These are phyloP conservation scores for Eucera pruinosa DNA, from an alignment of 2,888 invertebrate genomes.

Conservation along the genomic window DNA sequence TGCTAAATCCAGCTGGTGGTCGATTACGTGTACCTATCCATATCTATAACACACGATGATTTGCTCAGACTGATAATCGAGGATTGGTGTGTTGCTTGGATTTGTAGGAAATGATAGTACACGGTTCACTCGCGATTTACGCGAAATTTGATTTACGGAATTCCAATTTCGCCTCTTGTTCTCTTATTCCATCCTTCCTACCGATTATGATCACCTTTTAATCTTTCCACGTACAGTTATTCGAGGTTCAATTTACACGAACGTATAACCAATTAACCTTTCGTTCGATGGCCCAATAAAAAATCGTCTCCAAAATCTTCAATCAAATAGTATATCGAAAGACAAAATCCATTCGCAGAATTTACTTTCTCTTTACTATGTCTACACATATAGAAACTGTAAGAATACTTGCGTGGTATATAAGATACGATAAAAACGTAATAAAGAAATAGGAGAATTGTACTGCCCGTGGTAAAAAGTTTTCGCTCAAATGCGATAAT, in stretches of 20 bases:
- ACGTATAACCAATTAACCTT: slow-evolving; percentile 3
- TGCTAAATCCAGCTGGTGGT: slow-evolving; percentile 59
- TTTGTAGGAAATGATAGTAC: slow-evolving; percentile 8
- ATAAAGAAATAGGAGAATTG: too few relatives aligned
- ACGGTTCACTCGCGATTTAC: slow-evolving; percentile 7
- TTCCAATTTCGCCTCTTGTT: slow-evolving; percentile 27
- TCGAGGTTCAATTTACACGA: slow-evolving; percentile 14
- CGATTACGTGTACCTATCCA: slow-evolving; percentile 33
- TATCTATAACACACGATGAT: slow-evolving; percentile 11
- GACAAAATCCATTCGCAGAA: too few relatives aligned
- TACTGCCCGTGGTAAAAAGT: too few relatives aligned
- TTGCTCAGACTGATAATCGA: slow-evolving; percentile 15
- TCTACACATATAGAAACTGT: too few relatives aligned
- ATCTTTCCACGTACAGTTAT: slow-evolving; percentile 12
- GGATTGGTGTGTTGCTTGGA: slow-evolving; percentile 6
- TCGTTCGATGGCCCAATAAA: not conserved
- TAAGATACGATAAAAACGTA: too few relatives aligned
- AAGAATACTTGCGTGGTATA: too few relatives aligned
- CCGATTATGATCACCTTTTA: slow-evolving; percentile 16
- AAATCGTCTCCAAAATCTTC: not conserved
- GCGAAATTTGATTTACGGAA: slow-evolving; percentile 20
- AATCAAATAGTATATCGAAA: not conserved
- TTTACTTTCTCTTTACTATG: too few relatives aligned
- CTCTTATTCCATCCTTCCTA: not conserved
- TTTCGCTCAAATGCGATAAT: too few relatives aligned